Conservation (phyloP, 2,113 vertebrate species). For the Carassius gibelio region DNA sequence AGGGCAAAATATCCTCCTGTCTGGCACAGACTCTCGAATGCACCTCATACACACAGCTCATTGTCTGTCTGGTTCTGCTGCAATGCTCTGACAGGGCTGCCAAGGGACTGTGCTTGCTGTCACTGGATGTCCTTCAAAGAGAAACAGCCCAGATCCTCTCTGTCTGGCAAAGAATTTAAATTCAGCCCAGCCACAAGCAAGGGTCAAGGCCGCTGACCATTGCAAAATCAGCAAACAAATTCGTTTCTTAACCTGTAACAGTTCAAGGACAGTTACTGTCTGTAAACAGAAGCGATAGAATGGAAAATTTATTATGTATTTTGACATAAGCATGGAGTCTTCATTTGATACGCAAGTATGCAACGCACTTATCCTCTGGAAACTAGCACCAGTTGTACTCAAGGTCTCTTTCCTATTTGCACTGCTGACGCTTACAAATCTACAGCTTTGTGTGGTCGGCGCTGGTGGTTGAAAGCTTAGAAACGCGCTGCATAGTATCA, state of each 20-base stretch:
- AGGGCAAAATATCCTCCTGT: constrained; percentile 29
- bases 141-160: constrained; percentile 37
- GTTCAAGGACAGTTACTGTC: constrained; percentile 66
- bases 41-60: constrained; percentile 46
- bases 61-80: constrained; percentile 43
- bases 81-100: constrained; percentile 50
- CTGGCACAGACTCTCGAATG: constrained; percentile 21
- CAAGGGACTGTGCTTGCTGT: constrained; percentile 55
- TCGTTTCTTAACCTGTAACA: constrained; percentile 65
- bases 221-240: constrained; percentile 71
- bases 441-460: constrained; percentile 17
- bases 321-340: neutral
- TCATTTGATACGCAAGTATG: neutral
- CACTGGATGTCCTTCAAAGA: constrained; percentile 63
- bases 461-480: constrained; percentile 9
- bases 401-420: constrained; percentile 10
- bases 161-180: constrained; percentile 57
- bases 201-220: constrained; percentile 60
- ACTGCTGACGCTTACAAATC: constrained; percentile 32
- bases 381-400: neutral
- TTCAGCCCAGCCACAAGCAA: constrained; percentile 53
- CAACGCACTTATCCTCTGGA: neutral
- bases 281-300: constrained; percentile 29
- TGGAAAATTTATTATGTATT: neutral
- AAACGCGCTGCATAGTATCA: constrained; percentile 23